These are phyloP conservation scores for Rana temporaria DNA, from an alignment of 2,113 vertebrate species.

Conservation along the genomic window DNA sequence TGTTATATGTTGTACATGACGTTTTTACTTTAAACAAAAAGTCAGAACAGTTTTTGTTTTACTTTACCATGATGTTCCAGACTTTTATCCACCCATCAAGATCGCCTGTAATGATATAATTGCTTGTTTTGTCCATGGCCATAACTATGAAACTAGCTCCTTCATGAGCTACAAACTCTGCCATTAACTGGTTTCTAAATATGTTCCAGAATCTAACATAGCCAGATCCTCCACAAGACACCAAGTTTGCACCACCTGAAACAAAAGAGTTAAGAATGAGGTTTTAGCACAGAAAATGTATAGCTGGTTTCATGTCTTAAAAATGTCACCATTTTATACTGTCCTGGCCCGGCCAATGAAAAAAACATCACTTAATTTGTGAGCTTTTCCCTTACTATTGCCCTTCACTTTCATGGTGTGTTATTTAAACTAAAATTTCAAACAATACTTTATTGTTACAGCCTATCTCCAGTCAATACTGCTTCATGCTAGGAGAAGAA, in stretches of 20 bases:
- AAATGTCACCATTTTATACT: too few relatives aligned
- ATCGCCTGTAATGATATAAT: constrained; percentile 73
- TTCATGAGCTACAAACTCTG: constrained; percentile 71
- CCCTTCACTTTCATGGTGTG: too few relatives aligned
- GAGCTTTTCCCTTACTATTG: too few relatives aligned
- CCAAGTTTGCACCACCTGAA: constrained; percentile 71
- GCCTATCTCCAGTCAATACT: too few relatives aligned
- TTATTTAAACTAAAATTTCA: too few relatives aligned
- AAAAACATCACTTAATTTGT: too few relatives aligned
- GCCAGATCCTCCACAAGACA: constrained; percentile 73
- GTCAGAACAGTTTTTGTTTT: neutral
- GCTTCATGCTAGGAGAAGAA: too few relatives aligned
- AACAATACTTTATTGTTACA: too few relatives aligned
- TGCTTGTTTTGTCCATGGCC: constrained; percentile 65
- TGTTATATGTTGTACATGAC: too few relatives aligned
- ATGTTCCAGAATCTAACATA: constrained; percentile 75
- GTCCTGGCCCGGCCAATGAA: too few relatives aligned
- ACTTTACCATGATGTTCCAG: constrained; percentile 71
- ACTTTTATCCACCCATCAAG: constrained; percentile 69
- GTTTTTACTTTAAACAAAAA: too few relatives aligned
- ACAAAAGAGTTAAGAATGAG: neutral
- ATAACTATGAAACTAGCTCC: constrained; percentile 69
- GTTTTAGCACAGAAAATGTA: neutral
- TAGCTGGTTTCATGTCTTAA: neutral
- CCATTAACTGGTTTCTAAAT: constrained; percentile 65